These are phyloP conservation scores for Aphaenogaster ashmeadi DNA, from an alignment of 1,140 invertebrate species.

Conservation along the genomic window DNA sequence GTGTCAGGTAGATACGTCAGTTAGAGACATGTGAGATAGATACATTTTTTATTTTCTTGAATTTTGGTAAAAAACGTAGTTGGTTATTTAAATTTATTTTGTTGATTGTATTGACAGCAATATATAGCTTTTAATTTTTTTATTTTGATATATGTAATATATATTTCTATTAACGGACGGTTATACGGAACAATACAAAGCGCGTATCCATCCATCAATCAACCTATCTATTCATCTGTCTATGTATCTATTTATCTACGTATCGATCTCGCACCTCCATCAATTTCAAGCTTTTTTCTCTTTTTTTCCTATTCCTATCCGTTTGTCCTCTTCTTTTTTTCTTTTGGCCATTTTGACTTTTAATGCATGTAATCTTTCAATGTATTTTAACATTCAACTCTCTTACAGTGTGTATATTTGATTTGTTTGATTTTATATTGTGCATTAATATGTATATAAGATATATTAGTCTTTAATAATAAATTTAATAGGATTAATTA, in stretches of 20 bases:
- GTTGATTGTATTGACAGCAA: background rate
- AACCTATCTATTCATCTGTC: slow-evolving; percentile 54
- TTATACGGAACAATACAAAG: slow-evolving; percentile 33
- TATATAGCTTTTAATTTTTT: slow-evolving; percentile 9
- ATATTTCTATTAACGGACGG: slow-evolving; percentile 18
- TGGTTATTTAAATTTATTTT: background rate
- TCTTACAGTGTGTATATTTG: background rate
- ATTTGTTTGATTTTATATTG: background rate
- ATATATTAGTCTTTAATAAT: background rate
- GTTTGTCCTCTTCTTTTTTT: background rate
- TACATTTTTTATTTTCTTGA: background rate
- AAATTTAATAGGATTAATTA: background rate
- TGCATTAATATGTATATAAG: no score
- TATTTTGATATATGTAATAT: background rate
- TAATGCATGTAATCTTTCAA: background rate
- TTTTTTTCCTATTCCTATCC: slow-evolving; percentile 11
- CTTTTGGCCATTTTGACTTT: slow-evolving; percentile 7
- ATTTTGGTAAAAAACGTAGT: background rate
- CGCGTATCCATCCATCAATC: slow-evolving; percentile 48
- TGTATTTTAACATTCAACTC: background rate
- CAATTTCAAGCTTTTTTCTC: slow-evolving; percentile 43
- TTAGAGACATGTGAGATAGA: background rate
- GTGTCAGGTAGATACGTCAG: background rate
- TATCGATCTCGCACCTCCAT: slow-evolving; percentile 54
- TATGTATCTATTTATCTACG: slow-evolving; percentile 58